Base-by-base conservation (phyloP, 2,888 invertebrate species). In the Stramonita haemastoma region DNA sequence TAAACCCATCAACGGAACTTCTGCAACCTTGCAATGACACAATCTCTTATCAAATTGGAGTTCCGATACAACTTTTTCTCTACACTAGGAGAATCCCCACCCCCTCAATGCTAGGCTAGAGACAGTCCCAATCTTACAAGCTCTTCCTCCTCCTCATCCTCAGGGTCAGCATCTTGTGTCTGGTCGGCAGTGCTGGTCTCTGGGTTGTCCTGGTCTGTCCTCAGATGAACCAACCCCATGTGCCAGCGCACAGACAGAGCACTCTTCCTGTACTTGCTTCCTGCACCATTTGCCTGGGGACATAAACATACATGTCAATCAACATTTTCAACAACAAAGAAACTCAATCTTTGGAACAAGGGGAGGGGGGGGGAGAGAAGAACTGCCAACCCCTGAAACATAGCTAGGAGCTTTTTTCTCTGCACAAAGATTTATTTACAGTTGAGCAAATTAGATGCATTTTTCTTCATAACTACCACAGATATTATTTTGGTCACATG, bases 181-280 rank as follows among this genome's bases (percentile, higher is more conserved):
- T 90, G 90, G 26, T 90, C 91, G 32, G 73, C 83, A 19, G 89
- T 83, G 66, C 6, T 56, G 36, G 88, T 83, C 22, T 86, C 89
- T 13, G 90, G 60, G 13, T 77, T 90, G 60, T 60, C 66, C 26
- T n/a, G 17, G 5, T 87, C 87, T 8, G 87, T 46, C 19, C 73
- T 26, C n/a, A 83, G 15, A 22, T 73, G 84, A 8, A 89, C 85
- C 66, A 85, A 73, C 22, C 89, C 89, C 85, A 90, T 89, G 91
- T 95, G 92, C 96, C 96, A 96, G n/a, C 92, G 91, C 90, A 95
- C 93, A 46, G 91, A 93, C 84, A 96, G 91, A 0, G 90, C 87
- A 86, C 93, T 94, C n/a, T 93, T 93, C 88, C 95, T 95, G 91
- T 94, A 95, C 89, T 93, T 94, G 32, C 88, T 91, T n/a, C 95